Conservation (phyloP, 2,888 invertebrate species). For the Julus scanicus region DNA sequence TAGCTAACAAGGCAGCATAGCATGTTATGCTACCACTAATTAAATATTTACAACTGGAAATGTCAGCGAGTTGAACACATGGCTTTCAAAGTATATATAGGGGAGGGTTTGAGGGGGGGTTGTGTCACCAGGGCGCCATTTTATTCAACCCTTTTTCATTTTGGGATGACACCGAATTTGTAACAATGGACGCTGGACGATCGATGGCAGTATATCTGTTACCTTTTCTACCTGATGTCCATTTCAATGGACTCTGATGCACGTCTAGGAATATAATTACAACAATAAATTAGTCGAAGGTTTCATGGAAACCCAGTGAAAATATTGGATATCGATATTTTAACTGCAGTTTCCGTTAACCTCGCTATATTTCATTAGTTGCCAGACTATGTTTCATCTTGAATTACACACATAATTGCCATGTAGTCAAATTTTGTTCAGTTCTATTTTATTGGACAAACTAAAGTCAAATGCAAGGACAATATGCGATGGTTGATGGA, state of each 20-base stretch:
- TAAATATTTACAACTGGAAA: conserved; percentile 52
- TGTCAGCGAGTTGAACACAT: conserved; percentile 44
- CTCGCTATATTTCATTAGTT: neutral
- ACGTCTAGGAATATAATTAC: neutral
- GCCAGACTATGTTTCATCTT: neutral
- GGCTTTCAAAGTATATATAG: conserved; percentile 23
- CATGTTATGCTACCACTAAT: conserved; percentile 51
- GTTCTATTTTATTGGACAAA: neutral
- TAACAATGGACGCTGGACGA: neutral
- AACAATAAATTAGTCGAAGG: neutral
- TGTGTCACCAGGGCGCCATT: neutral
- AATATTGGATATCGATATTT: conserved; percentile 10
- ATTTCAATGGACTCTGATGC: neutral
- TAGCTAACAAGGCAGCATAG: conserved; percentile 53
- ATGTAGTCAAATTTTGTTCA: neutral
- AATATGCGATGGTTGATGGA: too few species aligned
- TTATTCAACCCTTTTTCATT: conserved; percentile 5
- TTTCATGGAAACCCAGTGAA: neutral
- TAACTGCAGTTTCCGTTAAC: neutral
- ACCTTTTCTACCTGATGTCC: neutral
- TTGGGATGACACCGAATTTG: neutral
- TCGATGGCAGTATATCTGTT: neutral
- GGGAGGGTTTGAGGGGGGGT: neutral
- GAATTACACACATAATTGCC: neutral
- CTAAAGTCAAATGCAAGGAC: too few species aligned